Evolutionary conservation across 2,888 invertebrate genomes (phyloP).

Genomic region (Lasioglossum calceatum): DNA sequence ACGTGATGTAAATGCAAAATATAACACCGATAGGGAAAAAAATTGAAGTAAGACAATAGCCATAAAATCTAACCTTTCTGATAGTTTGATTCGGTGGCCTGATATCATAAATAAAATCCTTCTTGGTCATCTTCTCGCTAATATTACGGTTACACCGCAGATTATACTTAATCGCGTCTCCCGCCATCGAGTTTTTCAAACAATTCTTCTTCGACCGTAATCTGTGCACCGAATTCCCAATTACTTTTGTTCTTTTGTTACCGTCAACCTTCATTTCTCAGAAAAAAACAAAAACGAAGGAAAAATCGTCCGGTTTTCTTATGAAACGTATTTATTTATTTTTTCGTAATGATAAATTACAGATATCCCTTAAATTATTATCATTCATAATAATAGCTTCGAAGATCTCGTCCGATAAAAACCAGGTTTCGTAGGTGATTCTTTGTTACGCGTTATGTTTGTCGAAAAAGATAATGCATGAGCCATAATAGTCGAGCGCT

Average conservation of each 20-base stretch:
- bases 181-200: slow-evolving; percentile 27
- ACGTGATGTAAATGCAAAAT: neutral
- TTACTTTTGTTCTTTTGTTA: slow-evolving; percentile 31
- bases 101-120: slow-evolving; percentile 78
- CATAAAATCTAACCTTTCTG: slow-evolving; percentile 52
- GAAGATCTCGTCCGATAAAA: slow-evolving; percentile 62
- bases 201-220: slow-evolving; percentile 23
- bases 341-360: slow-evolving; percentile 72
- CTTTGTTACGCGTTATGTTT: slow-evolving; percentile 48
- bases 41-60: neutral
- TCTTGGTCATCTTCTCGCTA: slow-evolving; percentile 79
- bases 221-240: slow-evolving; percentile 41
- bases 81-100: slow-evolving; percentile 62
- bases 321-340: slow-evolving; percentile 79
- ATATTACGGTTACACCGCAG: slow-evolving; percentile 76
- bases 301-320: slow-evolving; percentile 55
- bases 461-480: slow-evolving; percentile 41
- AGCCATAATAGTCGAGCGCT: slow-evolving; percentile 12
- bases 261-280: slow-evolving; percentile 14
- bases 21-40: neutral
- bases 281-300: neutral
- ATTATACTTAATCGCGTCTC: slow-evolving; percentile 76
- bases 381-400: slow-evolving; percentile 42
- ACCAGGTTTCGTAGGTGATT: slow-evolving; percentile 30
- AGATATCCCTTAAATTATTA: slow-evolving; percentile 67